phyloP scores from a whole-genome alignment of 1,140 invertebrate genomes.

The Procambarus virginalis region DNA sequence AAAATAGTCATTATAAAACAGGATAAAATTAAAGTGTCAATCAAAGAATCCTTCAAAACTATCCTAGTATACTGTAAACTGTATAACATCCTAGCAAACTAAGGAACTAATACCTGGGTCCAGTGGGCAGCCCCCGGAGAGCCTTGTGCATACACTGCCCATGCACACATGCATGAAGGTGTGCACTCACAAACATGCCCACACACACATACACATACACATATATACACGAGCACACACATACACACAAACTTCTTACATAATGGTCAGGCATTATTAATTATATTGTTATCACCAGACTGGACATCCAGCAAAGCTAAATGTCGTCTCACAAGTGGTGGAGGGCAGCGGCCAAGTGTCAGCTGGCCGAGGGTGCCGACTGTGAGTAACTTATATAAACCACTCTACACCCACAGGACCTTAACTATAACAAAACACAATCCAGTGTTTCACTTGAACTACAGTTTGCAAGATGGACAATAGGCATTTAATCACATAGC shows the following conservation, averaged over 20 bases:
- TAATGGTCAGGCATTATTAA: neutral
- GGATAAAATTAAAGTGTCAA: conserved; percentile 44
- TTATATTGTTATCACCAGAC: neutral
- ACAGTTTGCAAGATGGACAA: conserved; percentile 62
- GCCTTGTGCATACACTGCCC: conserved; percentile 10
- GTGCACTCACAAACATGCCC: neutral
- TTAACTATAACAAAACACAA: conserved; percentile 59
- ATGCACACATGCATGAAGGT: neutral
- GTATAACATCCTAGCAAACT: conserved; percentile 59
- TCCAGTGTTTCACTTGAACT: conserved; percentile 59
- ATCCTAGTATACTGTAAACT: conserved; percentile 61
- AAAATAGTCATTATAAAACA: conserved; percentile 29
- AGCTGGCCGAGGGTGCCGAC: conserved; percentile 6
- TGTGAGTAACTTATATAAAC: conserved; percentile 41
- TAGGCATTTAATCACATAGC: conserved; percentile 62
- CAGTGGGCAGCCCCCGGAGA: conserved; percentile 7
- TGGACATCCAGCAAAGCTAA: neutral
- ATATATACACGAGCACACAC: too few relatives aligned
- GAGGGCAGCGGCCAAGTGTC: neutral
- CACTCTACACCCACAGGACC: conserved; percentile 52
- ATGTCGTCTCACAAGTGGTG: neutral
- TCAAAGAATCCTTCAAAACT: conserved; percentile 59
- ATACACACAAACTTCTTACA: neutral
- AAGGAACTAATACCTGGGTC: conserved; percentile 65
- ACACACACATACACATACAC: neutral